Conservation (phyloP, 2,113 vertebrate species). For the Setophaga kirtlandii region DNA sequence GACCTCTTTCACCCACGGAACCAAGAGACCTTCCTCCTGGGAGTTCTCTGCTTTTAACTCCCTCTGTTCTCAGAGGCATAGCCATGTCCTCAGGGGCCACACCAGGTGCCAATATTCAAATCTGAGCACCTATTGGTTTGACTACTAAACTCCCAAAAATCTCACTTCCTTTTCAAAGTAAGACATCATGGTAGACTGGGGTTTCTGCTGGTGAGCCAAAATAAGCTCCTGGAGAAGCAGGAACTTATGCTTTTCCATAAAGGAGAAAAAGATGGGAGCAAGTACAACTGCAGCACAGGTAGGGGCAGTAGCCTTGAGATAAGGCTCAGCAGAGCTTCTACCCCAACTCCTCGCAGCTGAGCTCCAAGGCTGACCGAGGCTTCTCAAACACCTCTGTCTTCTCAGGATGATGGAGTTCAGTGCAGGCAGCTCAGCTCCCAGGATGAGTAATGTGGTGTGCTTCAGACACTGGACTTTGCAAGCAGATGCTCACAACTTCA, state of each 20-base stretch:
- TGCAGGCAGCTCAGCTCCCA: background rate
- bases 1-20: no score
- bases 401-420: background rate
- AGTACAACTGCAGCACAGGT: background rate
- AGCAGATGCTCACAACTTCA: background rate
- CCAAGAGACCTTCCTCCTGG: no score
- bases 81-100: no score
- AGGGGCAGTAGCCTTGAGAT: background rate
- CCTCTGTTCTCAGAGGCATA: no score
- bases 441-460: rapidly evolving
- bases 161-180: no score
- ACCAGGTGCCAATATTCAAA: no score
- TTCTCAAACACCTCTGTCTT: background rate
- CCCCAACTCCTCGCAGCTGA: background rate
- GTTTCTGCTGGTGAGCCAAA: background rate
- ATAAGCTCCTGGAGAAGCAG: background rate
- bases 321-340: background rate
- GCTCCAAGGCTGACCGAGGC: background rate
- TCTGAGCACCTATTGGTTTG: no score
- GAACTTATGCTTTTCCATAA: background rate
- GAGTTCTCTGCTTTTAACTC: no score
- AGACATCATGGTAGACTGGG: background rate
- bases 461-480: background rate
- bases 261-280: background rate
- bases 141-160: no score